Percentiles rank a stretch among this genome's conserved stretches.
Evolutionary conservation across 2,888 invertebrate genomes (phyloP).

Genomic region (Oasisia sp.): DNA sequence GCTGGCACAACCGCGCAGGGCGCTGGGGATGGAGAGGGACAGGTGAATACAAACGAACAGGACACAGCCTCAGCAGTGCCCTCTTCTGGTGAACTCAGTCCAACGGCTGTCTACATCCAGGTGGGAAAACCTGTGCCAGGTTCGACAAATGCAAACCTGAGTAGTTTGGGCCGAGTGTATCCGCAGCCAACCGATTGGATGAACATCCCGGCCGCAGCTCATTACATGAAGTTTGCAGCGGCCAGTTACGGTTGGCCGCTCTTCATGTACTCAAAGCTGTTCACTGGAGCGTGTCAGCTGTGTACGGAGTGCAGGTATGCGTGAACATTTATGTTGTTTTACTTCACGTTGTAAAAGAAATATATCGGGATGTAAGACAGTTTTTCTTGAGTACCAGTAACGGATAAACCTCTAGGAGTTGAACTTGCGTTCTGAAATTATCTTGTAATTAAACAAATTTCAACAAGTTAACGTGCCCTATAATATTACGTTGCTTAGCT

Average conservation of each 20-base stretch:
- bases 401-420: no score
- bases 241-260: conserved; percentile 91
- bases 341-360: not conserved
- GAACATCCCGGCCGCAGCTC: conserved; percentile 79
- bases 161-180: not conserved
- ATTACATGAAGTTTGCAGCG: conserved; percentile 83
- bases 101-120: not conserved
- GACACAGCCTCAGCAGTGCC: not conserved
- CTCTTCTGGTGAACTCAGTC: not conserved
- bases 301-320: conserved; percentile 58
- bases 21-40: not conserved
- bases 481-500: no score
- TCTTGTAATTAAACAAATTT: no score
- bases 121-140: not conserved
- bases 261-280: conserved; percentile 80
- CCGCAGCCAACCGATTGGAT: conserved; percentile 73
- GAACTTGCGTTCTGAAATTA: no score
- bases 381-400: no score
- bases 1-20: not conserved
- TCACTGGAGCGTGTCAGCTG: conserved; percentile 80
- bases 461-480: no score
- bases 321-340: conserved; percentile 17
- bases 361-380: not conserved
- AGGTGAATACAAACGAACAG: not conserved
- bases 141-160: not conserved